Conservation (phyloP, 2,888 invertebrate species). For the Aspidiotus destructor region DNA sequence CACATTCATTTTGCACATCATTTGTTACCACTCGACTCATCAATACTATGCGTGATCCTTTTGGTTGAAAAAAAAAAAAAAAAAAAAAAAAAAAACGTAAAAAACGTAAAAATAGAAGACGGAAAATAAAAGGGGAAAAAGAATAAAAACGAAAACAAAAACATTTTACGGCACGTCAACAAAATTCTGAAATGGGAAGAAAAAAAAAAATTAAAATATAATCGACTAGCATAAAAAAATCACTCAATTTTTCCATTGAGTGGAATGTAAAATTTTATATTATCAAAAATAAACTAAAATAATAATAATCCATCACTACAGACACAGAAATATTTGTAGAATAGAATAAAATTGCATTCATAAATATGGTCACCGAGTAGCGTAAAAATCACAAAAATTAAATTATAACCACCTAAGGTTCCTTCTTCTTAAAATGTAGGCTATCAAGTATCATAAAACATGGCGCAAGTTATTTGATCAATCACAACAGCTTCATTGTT, state of each 20-base stretch:
- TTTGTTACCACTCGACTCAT: background rate
- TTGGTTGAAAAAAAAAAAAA: slow-evolving; percentile 6
- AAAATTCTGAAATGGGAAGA: background rate
- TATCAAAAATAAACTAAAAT: background rate
- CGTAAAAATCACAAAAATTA: background rate
- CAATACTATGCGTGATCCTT: background rate
- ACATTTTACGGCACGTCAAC: background rate
- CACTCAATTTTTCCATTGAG: background rate
- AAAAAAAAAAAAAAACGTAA: background rate
- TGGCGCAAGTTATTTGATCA: too few species aligned
- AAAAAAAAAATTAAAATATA: slow-evolving; percentile 12
- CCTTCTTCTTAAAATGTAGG: too few species aligned
- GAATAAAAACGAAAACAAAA: too few species aligned
- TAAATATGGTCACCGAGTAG: slow-evolving; percentile 1
- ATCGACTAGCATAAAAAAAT: background rate
- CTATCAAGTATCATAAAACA: too few species aligned
- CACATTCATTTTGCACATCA: background rate
- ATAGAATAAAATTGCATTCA: background rate
- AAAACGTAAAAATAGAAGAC: too few species aligned
- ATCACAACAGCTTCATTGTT: too few species aligned
- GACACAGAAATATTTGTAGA: background rate
- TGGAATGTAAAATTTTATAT: background rate
- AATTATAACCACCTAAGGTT: too few species aligned
- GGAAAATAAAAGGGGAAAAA: too few species aligned
- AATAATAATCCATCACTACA: too few species aligned